phyloP scores from a whole-genome alignment of 2,113 vertebrate species.

The Hoplias malabaricus region DNA sequence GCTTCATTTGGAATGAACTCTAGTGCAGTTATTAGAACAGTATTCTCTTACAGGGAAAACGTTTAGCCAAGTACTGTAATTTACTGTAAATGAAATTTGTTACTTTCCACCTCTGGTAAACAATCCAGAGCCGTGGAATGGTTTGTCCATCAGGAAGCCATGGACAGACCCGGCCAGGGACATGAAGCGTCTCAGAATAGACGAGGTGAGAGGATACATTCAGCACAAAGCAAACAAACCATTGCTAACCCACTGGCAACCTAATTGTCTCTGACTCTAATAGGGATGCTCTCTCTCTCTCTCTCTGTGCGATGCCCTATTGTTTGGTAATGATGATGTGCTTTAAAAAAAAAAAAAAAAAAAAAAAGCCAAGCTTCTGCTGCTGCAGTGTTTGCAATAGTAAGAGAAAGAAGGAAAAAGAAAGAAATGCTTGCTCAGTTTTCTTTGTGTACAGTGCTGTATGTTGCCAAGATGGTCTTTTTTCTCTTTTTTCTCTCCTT shows the following conservation, averaged over 20 bases:
- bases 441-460: slow-evolving; percentile 51
- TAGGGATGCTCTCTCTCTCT: slow-evolving; percentile 61
- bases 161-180: not conserved
- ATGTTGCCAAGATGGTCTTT: slow-evolving; percentile 52
- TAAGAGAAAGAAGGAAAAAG: slow-evolving; percentile 46
- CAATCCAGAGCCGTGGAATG: not conserved
- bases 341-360: slow-evolving; percentile 65
- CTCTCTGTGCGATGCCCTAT: slow-evolving; percentile 67
- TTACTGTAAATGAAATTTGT: not conserved
- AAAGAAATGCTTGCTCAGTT: slow-evolving; percentile 63
- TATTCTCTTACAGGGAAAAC: not conserved
- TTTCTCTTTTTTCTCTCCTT: no score
- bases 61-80: not conserved
- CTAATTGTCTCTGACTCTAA: slow-evolving; percentile 76
- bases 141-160: slow-evolving; percentile 14
- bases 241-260: slow-evolving; percentile 74
- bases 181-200: slow-evolving; percentile 50
- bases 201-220: slow-evolving; percentile 68
- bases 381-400: slow-evolving; percentile 63
- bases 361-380: slow-evolving; percentile 9
- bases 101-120: not conserved
- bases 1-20: not conserved
- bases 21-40: no score
- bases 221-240: slow-evolving; percentile 80
- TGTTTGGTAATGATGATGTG: slow-evolving; percentile 73